Percentiles rank a stretch among this genome's conserved stretches.
Evolutionary conservation across 2,797 vertebrate genomes (phyloP).

Genomic region (Chelmon rostratus): DNA sequence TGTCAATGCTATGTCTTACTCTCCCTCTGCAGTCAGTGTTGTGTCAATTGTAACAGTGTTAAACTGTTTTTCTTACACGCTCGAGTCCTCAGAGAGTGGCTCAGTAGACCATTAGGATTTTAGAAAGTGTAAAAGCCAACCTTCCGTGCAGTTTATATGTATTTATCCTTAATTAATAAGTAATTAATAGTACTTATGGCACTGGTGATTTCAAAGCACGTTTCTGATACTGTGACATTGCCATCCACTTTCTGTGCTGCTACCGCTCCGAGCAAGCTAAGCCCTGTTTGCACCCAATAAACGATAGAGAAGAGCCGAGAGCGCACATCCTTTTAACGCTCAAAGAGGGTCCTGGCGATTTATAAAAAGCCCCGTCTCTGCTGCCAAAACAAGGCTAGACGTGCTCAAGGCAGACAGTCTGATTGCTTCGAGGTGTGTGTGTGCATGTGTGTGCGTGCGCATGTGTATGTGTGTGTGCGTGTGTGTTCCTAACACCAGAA

Average conservation of each 20-base stretch:
- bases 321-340: slow-evolving; percentile 8
- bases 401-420: not conserved
- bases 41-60: too few species aligned
- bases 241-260: not conserved
- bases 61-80: not conserved
- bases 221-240: not conserved
- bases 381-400: slow-evolving; percentile 14
- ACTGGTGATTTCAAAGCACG: slow-evolving; percentile 2
- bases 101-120: not conserved
- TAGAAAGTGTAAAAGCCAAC: not conserved
- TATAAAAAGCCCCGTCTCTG: not conserved
- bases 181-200: not conserved
- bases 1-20: not conserved
- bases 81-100: not conserved
- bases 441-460: not conserved
- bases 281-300: slow-evolving; percentile 13
- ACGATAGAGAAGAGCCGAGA: not conserved
- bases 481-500: not conserved
- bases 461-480: slow-evolving; percentile 5
- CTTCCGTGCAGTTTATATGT: not conserved
- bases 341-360: not conserved
- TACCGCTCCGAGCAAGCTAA: not conserved
- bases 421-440: slow-evolving; percentile 11
- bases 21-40: not conserved
- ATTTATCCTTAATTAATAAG: not conserved